Evolutionary conservation across 2,797 vertebrate species (phyloP).

Genomic region (Pipistrellus nathusii): DNA sequence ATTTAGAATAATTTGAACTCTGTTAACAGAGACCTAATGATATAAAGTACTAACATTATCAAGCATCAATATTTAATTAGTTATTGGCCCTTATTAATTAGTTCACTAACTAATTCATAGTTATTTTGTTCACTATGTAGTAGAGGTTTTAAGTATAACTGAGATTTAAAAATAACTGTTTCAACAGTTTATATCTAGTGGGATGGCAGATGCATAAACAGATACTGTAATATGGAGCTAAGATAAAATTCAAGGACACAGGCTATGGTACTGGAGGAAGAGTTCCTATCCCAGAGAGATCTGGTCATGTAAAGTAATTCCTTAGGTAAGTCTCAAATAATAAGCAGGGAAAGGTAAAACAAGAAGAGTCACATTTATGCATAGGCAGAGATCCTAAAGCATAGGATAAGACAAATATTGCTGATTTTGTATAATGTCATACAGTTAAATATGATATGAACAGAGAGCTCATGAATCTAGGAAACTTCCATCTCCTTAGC

Average conservation of each 20-base stretch:
- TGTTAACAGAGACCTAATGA: background rate
- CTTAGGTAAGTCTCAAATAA: background rate
- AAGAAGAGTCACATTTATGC: background rate
- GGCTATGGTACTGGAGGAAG: background rate
- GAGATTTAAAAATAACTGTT: background rate
- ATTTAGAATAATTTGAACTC: constrained; percentile 22
- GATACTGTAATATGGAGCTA: background rate
- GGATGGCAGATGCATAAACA: background rate
- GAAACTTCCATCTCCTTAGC: background rate
- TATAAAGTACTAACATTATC: background rate
- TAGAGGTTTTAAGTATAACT: constrained; percentile 15
- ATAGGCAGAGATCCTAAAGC: background rate
- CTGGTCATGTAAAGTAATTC: background rate
- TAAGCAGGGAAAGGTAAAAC: background rate
- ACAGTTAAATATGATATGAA: background rate
- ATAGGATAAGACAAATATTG: background rate
- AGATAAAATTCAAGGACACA: background rate
- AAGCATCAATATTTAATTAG: background rate
- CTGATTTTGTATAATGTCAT: background rate
- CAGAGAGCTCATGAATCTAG: background rate
- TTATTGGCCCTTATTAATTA: background rate
- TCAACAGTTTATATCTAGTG: background rate
- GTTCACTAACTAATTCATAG: constrained; percentile 5
- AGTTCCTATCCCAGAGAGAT: background rate
- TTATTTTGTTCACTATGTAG: background rate